Evolutionary conservation across 2,113 vertebrate species (phyloP).

Genomic region (Pteruthius melanotis): DNA sequence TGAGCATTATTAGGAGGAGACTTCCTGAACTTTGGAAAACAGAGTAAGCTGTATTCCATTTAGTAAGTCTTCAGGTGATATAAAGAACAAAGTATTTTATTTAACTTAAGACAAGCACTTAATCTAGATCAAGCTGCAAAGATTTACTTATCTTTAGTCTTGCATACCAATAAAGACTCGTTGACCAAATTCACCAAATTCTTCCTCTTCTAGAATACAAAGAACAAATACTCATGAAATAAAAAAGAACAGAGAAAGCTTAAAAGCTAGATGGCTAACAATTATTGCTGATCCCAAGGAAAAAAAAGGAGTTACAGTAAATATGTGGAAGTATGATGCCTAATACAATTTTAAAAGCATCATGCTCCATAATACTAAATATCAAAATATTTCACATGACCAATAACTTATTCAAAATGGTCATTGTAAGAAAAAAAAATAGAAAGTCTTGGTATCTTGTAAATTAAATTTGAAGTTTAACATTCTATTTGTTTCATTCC

Average conservation of each 20-base stretch:
- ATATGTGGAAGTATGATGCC: not conserved
- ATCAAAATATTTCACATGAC: not conserved
- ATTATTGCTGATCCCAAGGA: not conserved
- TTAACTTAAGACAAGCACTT: not conserved
- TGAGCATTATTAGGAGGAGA: not conserved
- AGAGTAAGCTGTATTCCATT: not conserved
- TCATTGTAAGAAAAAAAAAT: not conserved
- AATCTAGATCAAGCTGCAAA: not conserved
- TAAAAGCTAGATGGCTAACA: not conserved
- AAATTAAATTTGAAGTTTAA: not conserved
- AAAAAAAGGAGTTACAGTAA: not conserved
- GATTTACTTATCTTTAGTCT: constrained; percentile 13
- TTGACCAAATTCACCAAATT: constrained; percentile 79
- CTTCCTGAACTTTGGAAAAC: not conserved
- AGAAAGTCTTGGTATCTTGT: not conserved
- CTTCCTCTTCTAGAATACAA: constrained; percentile 81
- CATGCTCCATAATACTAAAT: not conserved
- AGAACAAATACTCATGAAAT: not conserved
- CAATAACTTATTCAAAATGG: not conserved
- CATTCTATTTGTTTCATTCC: not conserved
- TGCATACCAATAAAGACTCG: constrained; percentile 85
- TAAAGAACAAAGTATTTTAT: not conserved
- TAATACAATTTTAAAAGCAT: not conserved
- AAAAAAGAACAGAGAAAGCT: not conserved
- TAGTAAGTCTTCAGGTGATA: not conserved